phyloP scores from a whole-genome alignment of 2,888 invertebrate genomes.

The Dolichopus griseipennis region DNA sequence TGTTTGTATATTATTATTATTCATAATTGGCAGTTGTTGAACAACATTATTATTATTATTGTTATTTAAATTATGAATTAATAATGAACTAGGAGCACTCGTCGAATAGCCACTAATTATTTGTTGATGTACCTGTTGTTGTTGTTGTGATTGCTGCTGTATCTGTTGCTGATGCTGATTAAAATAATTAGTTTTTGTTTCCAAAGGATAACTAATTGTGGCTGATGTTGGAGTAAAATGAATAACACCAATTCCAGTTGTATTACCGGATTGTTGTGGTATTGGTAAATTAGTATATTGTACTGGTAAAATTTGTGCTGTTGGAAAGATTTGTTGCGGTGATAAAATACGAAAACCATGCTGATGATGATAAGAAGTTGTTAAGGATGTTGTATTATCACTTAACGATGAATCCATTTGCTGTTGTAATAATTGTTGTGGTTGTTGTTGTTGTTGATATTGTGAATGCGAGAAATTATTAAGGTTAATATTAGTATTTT shows the following conservation, averaged over 20 bases:
- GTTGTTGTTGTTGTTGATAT: background rate
- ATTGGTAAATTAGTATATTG: slow-evolving; percentile 41
- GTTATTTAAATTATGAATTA: slow-evolving; percentile 19
- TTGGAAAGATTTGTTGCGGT: slow-evolving; percentile 40
- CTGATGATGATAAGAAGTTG: slow-evolving; percentile 20
- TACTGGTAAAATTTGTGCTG: slow-evolving; percentile 42
- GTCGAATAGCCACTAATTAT: slow-evolving; percentile 21
- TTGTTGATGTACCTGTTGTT: slow-evolving; percentile 16
- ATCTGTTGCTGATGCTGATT: too few relatives aligned
- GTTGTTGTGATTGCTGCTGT: too few relatives aligned
- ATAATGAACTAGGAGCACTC: slow-evolving; percentile 29
- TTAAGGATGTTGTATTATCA: slow-evolving; percentile 17
- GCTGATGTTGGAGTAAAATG: slow-evolving; percentile 13
- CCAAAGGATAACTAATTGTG: background rate
- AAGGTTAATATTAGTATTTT: background rate
- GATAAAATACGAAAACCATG: slow-evolving; percentile 25
- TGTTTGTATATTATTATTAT: slow-evolving; percentile 15
- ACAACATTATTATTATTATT: slow-evolving; percentile 18
- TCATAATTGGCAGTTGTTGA: slow-evolving; percentile 17
- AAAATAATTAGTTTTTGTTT: background rate
- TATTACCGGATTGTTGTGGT: slow-evolving; percentile 38
- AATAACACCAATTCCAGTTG: slow-evolving; percentile 17
- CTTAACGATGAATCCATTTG: slow-evolving; percentile 22
- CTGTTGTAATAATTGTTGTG: slow-evolving; percentile 23
- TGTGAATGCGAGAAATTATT: slow-evolving; percentile 7